Percentiles rank a stretch among this genome's conserved stretches.
Evolutionary conservation across 2,113 vertebrate species (phyloP).

Genomic region (Plecotus auritus): DNA sequence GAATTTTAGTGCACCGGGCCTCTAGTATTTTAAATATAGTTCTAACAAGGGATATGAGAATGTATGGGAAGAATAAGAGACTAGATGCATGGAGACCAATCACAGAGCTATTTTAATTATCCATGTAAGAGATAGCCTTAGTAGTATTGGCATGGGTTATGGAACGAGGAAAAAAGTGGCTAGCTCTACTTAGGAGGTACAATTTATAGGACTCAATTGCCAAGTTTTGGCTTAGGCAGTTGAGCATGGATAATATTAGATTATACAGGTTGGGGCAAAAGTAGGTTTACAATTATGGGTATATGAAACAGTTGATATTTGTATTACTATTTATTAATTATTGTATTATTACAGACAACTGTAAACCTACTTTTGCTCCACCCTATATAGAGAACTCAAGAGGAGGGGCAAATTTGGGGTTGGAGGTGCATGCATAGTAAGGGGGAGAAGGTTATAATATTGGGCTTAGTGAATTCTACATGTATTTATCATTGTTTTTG

Average conservation of each 20-base stretch:
- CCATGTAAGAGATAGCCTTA: neutral
- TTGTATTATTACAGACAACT: neutral
- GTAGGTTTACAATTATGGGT: neutral
- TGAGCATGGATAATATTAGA: neutral
- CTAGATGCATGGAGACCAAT: neutral
- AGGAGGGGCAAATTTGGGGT: neutral
- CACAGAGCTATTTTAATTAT: neutral
- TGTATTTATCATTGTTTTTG: neutral
- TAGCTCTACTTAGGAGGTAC: neutral
- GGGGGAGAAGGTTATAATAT: neutral
- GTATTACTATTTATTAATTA: too few relatives aligned
- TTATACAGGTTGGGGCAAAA: neutral
- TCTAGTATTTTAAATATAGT: neutral
- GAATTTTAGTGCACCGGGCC: too few relatives aligned
- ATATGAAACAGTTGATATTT: too few relatives aligned
- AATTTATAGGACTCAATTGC: neutral
- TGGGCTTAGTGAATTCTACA: neutral
- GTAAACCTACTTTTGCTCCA: neutral
- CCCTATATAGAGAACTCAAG: neutral
- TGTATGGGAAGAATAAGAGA: neutral
- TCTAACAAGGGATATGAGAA: neutral
- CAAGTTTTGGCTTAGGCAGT: neutral
- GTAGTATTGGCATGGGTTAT: neutral
- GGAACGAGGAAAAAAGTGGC: neutral
- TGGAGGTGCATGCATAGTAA: neutral